A percentile compares a stretch with the other conserved stretches of the same genome.
These are phyloP conservation scores for Nothobranchius furzeri DNA, from an alignment of 2,113 vertebrate genomes.

Conservation along the genomic window DNA sequence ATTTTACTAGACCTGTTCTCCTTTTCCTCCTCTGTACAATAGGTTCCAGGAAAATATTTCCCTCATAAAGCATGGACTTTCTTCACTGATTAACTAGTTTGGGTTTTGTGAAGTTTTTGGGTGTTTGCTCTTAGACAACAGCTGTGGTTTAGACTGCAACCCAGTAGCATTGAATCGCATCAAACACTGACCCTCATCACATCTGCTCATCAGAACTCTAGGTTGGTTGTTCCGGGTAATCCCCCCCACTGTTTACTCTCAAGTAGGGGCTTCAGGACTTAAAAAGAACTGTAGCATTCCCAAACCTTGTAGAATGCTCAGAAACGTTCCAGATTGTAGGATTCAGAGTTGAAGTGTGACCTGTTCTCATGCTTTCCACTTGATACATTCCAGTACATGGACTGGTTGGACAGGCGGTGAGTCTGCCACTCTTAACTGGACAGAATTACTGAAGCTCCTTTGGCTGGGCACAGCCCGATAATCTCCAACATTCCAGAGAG, in stretches of 20 bases:
- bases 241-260: slow-evolving; percentile 54
- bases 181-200: slow-evolving; percentile 51
- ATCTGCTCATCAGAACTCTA: slow-evolving; percentile 76
- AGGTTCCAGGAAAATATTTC: slow-evolving; percentile 78
- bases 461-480: not conserved
- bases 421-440: slow-evolving; percentile 16
- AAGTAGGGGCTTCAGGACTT: slow-evolving; percentile 59
- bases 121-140: slow-evolving; percentile 90
- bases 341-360: slow-evolving; percentile 4
- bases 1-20: slow-evolving; percentile 88
- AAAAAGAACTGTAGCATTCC: slow-evolving; percentile 78
- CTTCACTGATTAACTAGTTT: slow-evolving; percentile 91
- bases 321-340: slow-evolving; percentile 5
- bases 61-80: slow-evolving; percentile 85
- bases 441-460: slow-evolving; percentile 37
- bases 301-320: slow-evolving; percentile 15
- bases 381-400: slow-evolving; percentile 67
- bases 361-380: slow-evolving; percentile 31
- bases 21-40: slow-evolving; percentile 78
- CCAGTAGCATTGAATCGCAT: slow-evolving; percentile 50
- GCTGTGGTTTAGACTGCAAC: slow-evolving; percentile 77
- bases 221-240: slow-evolving; percentile 68
- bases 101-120: slow-evolving; percentile 92
- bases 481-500: not conserved
- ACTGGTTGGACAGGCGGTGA: slow-evolving; percentile 13